These are phyloP conservation scores for Desoria tigrina DNA, from an alignment of 2,888 invertebrate species.

Conservation along the genomic window DNA sequence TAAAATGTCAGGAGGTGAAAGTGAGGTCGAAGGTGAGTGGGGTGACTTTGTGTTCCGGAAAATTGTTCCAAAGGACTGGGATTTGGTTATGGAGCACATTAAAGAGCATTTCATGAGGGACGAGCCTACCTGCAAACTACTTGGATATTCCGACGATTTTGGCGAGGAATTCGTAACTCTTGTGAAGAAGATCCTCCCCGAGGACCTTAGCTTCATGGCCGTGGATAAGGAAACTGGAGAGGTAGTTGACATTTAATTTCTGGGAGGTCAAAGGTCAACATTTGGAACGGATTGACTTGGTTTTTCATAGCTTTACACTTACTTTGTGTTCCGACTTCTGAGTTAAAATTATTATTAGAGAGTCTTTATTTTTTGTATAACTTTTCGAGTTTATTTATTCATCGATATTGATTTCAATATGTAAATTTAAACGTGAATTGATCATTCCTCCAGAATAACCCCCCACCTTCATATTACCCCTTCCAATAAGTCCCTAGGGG, in stretches of 20 bases:
- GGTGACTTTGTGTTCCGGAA: conserved; percentile 34
- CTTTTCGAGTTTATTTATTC: too few species aligned
- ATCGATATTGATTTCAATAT: too few species aligned
- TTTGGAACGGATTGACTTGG: neutral
- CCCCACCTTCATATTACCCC: too few species aligned
- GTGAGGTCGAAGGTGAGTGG: conserved; percentile 37
- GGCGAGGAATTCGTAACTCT: conserved; percentile 33
- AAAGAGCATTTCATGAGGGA: conserved; percentile 36
- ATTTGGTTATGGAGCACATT: conserved; percentile 37
- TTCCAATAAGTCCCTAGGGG: too few species aligned
- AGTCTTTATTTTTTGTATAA: too few species aligned
- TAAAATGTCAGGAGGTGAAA: too few species aligned
- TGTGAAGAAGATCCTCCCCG: conserved; percentile 29
- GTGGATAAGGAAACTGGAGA: conserved; percentile 37
- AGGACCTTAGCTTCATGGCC: conserved; percentile 41
- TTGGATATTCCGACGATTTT: conserved; percentile 41
- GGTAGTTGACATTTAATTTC: conserved; percentile 21
- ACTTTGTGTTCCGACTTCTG: too few species aligned
- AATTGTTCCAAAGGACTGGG: conserved; percentile 35
- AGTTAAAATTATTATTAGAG: too few species aligned
- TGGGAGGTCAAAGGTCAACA: neutral
- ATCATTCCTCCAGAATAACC: too few species aligned
- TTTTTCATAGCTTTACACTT: too few species aligned
- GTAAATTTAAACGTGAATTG: too few species aligned
- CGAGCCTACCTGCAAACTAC: conserved; percentile 38